Conservation (phyloP, 2,888 invertebrate genomes). For the Hoplodrina blanda region DNA sequence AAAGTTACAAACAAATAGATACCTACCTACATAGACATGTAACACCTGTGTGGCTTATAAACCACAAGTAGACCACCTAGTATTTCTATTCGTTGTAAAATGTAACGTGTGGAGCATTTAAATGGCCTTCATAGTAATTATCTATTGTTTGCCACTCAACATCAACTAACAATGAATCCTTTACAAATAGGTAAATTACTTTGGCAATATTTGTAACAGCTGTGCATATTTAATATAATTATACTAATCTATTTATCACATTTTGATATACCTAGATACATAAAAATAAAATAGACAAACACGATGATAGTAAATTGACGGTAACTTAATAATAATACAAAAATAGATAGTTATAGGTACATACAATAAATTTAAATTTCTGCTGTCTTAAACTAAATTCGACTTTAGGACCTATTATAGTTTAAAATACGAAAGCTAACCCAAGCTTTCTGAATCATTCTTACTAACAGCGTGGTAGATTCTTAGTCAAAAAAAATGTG, state of each 20-base stretch:
- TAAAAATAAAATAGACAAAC: constrained; percentile 24
- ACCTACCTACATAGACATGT: constrained; percentile 12
- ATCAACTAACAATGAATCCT: constrained; percentile 1
- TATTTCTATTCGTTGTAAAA: constrained; percentile 9
- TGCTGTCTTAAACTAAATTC: constrained; percentile 19
- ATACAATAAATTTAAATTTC: constrained; percentile 2
- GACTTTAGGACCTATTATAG: neutral
- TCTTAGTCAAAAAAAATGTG: too few relatives aligned
- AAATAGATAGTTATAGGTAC: constrained; percentile 1
- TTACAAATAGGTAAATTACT: constrained; percentile 25
- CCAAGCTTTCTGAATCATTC: neutral
- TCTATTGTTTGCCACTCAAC: constrained; percentile 8
- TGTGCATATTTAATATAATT: constrained; percentile 10
- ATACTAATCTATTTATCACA: constrained; percentile 47
- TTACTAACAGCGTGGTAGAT: constrained; percentile 2
- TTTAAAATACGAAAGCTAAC: constrained; percentile 15
- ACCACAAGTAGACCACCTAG: constrained; percentile 23
- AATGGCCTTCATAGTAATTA: constrained; percentile 23
- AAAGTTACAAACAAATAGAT: constrained; percentile 6
- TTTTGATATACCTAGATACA: constrained; percentile 37
- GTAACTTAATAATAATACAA: constrained; percentile 11
- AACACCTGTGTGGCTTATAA: constrained; percentile 31
- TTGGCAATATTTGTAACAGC: constrained; percentile 7
- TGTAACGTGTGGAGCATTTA: constrained; percentile 6
- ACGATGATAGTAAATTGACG: constrained; percentile 5